Base-by-base conservation (phyloP, 2,113 vertebrate species). In the Circaetus gallicus region DNA sequence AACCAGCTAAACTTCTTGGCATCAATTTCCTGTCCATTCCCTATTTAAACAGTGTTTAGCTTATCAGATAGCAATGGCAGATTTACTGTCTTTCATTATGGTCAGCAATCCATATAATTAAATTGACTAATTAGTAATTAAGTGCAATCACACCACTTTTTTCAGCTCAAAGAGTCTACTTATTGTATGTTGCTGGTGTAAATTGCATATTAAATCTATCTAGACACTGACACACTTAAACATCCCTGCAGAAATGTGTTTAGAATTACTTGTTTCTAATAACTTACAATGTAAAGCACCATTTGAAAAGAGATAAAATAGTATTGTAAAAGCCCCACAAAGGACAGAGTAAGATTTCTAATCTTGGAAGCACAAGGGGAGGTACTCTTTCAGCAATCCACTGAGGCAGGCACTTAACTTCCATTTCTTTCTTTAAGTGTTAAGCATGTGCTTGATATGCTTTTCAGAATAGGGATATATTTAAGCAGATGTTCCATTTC, bases 61-160 rank as follows among this genome's bases (percentile, higher is more conserved):
- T 90, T 95, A 93, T 96, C 73, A 94, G 34, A 94, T 25, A 92
- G 87, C 38, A 93, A 92, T 83, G 86, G 82, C 92, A 96, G 90
- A 94, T 94, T 97, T 97, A 79, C 91, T 67, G 67, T 93, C 88
- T 95, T 97, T 97, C 85, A 96, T 95, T 97, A 82, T 97, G 97
- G 97, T 97, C 98, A 98, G 91, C 92, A 94, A 95, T 98, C 96
- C 94, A 97, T 97, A 97, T 94, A 96, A 94, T 96, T 95, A 98
- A 97, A 97, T 88, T 81, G 95, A 96, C 85, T 97, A 97, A 97
- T 94, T 96, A 89, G 93, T 90, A 95, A 96, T 97, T 98, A 97
- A 92, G 80, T 97, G 97, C 98, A 96, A 97, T 86, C 86, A 94
- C 94, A 98, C 97, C 93, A 96, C 79, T 92, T 94, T 96, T 97